These are phyloP conservation scores for Caenorhabditis elegans DNA, from an alignment of 1,140 invertebrate species.

Conservation along the genomic window WBcel235 BX284602.5:11158501-11159000, in stretches of 20 bases:
- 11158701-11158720: slow-evolving; percentile 42
- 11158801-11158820: not conserved
- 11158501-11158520: too few relatives aligned
- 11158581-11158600: too few relatives aligned
- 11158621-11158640: not conserved
- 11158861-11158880: slow-evolving; percentile 57
- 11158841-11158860: slow-evolving; percentile 38
- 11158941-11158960: not conserved
- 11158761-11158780: slow-evolving; percentile 10
- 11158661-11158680: slow-evolving; percentile 47
- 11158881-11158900: slow-evolving; percentile 57
- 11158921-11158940: not conserved
- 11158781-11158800: slow-evolving; percentile 16
- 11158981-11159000: too few relatives aligned
- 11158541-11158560: too few relatives aligned
- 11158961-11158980: too few relatives aligned
- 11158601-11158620: not conserved
- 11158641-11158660: slow-evolving; percentile 50
- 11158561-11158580: too few relatives aligned
- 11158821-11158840: slow-evolving; percentile 45
- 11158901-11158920: not conserved
- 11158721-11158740: not conserved
- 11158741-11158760: slow-evolving; percentile 27
- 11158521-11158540: too few relatives aligned
- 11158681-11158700: slow-evolving; percentile 48